Evolutionary conservation across 2,888 invertebrate genomes (phyloP).

Genomic region (Pachycephus smyrnensis): DNA sequence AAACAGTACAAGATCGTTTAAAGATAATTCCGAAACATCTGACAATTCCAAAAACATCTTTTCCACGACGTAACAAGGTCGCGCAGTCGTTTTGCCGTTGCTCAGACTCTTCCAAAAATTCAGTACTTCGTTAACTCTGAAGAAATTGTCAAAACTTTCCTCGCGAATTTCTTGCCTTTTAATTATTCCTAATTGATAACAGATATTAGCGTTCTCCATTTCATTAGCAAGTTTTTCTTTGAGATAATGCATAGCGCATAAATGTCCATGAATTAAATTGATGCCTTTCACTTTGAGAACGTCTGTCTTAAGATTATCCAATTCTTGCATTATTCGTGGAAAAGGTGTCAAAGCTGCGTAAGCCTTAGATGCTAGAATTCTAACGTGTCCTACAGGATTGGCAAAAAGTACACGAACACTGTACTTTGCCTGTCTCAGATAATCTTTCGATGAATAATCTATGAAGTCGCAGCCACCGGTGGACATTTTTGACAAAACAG

Average conservation of each 20-base stretch:
- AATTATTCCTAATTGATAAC: neutral
- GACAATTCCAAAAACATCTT: conserved; percentile 15
- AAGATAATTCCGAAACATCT: neutral
- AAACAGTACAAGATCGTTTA: conserved; percentile 6
- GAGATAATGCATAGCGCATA: conserved; percentile 48
- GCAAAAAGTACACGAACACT: conserved; percentile 37
- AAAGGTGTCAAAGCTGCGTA: conserved; percentile 51
- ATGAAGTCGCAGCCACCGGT: conserved; percentile 51
- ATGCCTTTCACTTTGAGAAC: conserved; percentile 15
- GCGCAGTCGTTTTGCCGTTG: neutral
- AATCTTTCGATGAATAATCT: conserved; percentile 42
- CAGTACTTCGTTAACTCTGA: neutral
- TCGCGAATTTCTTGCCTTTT: neutral
- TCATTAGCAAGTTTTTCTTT: conserved; percentile 34
- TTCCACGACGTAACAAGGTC: conserved; percentile 15
- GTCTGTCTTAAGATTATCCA: conserved; percentile 31
- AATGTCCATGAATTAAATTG: conserved; percentile 55
- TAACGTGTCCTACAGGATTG: conserved; percentile 51
- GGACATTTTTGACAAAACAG: conserved; percentile 62
- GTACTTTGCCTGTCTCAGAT: conserved; percentile 30
- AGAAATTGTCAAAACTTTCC: neutral
- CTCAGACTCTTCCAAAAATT: conserved; percentile 11
- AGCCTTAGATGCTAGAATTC: conserved; percentile 58
- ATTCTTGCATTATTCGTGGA: conserved; percentile 34
- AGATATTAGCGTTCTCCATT: conserved; percentile 5